Evolutionary conservation across 2,113 vertebrate species (phyloP), one percentile per base, ranked within the genome.

Genomic region (Electrona antarctica): DNA sequence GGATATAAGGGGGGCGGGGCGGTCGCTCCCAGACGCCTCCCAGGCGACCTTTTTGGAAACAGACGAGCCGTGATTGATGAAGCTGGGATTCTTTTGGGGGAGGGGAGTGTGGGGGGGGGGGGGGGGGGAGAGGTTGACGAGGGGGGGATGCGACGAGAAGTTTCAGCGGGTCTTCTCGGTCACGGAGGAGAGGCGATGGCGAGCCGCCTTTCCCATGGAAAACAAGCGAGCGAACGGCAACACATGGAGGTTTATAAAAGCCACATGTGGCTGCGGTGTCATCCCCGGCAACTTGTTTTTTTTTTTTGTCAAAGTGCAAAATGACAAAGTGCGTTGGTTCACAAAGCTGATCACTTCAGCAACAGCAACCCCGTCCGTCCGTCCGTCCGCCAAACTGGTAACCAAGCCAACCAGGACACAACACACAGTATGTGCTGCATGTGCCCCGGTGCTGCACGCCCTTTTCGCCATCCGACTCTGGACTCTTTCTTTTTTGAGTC

Each of bases 241-340:
- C 75, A 78, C 63, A 69, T 77, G 67, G 48, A 8, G 68, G 12
- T 71, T 21, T 65, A 83, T 82, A 13, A 66, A 73, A 79, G 51
- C 64, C 79, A 80, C 74, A 77, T 75, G 65, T 80, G 69, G 54
- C 73, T 65, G 73, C 6, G 56, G 71, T 73, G 64, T 62, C 67
- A 46, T 12, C 67, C 21, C 74, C 69, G 76, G 21, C 60, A 41
- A 41, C 33, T 70, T 76, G 28, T 28, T 28, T 60, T 11, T 11
- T 2, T 11, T n/a, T 41, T 73, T 75, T 75, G 68, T 55, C 68
- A 73, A 69, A 69, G 64, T 29, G 14, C 15, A 3, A 41, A 41
- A 13, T 60, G 65, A 70, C 50, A 4, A 72, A 77, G 70, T 52
- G 63, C 4, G 29, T 47, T 29, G 45, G 15, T 78, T 79, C 69